Conservation (phyloP, 2,113 vertebrate species). For the Perccottus glenii region DNA sequence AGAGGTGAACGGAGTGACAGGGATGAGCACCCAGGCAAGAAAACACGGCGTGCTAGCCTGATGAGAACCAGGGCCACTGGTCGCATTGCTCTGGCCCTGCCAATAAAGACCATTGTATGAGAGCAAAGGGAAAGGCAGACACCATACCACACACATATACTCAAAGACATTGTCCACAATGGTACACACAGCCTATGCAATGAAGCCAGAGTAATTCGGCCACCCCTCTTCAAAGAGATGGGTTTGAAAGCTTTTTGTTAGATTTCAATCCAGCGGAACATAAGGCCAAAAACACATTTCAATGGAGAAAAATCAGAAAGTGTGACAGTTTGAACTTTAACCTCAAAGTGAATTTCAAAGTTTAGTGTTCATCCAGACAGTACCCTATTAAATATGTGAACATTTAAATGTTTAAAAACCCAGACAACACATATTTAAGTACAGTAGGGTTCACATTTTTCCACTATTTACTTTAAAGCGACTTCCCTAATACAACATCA, state of each 20-base stretch:
- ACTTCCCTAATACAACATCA: too few species aligned
- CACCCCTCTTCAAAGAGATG: slow-evolving; percentile 71
- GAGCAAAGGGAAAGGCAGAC: slow-evolving; percentile 53
- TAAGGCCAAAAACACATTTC: slow-evolving; percentile 63
- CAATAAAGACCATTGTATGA: slow-evolving; percentile 71
- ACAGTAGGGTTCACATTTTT: neutral
- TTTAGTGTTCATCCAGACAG: slow-evolving; percentile 28
- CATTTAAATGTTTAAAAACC: neutral
- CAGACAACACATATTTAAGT: neutral
- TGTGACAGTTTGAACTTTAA: slow-evolving; percentile 57
- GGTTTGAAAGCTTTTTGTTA: slow-evolving; percentile 71
- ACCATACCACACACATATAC: slow-evolving; percentile 42
- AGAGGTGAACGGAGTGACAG: slow-evolving; percentile 78
- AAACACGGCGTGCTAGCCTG: slow-evolving; percentile 61
- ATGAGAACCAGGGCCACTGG: slow-evolving; percentile 65
- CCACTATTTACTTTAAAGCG: too few species aligned
- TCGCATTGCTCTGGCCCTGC: slow-evolving; percentile 53
- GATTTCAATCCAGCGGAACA: slow-evolving; percentile 67
- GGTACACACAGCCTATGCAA: slow-evolving; percentile 67
- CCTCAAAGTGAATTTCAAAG: slow-evolving; percentile 59
- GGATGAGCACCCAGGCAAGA: slow-evolving; percentile 74
- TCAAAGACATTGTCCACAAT: slow-evolving; percentile 59
- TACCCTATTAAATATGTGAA: slow-evolving; percentile 7
- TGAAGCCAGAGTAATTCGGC: slow-evolving; percentile 68
- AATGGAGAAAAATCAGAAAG: slow-evolving; percentile 57